Base-by-base conservation (phyloP, 2,113 vertebrate genomes). In the Chionomys nivalis region DNA sequence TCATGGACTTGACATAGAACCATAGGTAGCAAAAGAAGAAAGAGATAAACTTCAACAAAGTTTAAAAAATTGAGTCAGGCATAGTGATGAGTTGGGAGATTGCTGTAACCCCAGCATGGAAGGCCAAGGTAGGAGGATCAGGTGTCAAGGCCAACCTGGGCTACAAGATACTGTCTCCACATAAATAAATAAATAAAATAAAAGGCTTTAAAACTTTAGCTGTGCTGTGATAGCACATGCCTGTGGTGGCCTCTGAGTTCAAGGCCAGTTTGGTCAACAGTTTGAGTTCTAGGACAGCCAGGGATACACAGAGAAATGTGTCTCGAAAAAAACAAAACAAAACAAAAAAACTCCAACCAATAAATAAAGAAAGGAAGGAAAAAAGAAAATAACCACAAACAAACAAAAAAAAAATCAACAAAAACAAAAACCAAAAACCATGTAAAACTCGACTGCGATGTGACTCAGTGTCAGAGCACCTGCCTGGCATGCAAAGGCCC, bases 1-100 rank as follows among this genome's bases (percentile, higher is more conserved):
- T 91, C 44, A 82, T 91, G 49, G 28, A 58, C 70, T 90, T 44
- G 47, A 86, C 61, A 42, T 21, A n/a, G 83, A 97, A 96, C 5
- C 33, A 82, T 13, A 86, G 44, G 16, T 11, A 89, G 44, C 26
- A 79, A 58, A 87, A 90, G 58, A 44, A 92, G 61, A 91, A 81
- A 42, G 1, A 78, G 73, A 19, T 2, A 65, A 42, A 68, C 13
- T 93, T 58, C n/a, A 75, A 42, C 49, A 77, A 93, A 88, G 76
- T 58, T 49, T 47, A 52, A 92, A 87, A 91, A 65, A 14, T 28
- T 94, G 49, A 58, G 61, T 16, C 39, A 44, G 61, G 24, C 39
- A 14, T 42, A 3, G 26, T 66, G 31, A 7, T 14, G 10, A 4
- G n/a, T 70, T 70, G 68, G 68, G 66, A 70, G 10, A 61, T 11